Evolutionary conservation across 2,797 vertebrate species (phyloP), one percentile per base, ranked within the genome.

Genomic region (Petrocephalus sullivani): DNA sequence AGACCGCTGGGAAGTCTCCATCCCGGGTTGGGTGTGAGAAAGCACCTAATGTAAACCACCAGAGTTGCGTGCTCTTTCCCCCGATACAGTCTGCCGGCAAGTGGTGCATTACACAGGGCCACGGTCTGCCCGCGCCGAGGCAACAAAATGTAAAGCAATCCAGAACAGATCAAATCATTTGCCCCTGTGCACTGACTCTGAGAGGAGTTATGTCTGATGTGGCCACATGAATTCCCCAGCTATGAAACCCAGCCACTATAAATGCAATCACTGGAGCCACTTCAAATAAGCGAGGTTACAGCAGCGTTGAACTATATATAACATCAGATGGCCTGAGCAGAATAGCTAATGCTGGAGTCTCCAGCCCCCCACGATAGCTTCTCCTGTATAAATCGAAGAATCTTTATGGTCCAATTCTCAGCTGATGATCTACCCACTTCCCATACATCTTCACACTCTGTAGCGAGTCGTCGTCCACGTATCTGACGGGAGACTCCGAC

Each of bases 221-320:
- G 67, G 87, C 86, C 86, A 64, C 87, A 85, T 87, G 87, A 64
- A 89, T 53, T 85, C 88, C 88, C 86, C 51, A 85, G 88, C 89
- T 88, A 90, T 91, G 89, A 90, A 89, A 83, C 88, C 90, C 56
- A 87, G 82, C 87, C 88, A 90, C 78, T 67, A 87, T 88, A 88
- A 92, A 90, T 88, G 90, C 89, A 92, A 92, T 91, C 89, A 91
- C 87, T 89, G 87, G 82, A 91, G 89, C 91, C 84, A 88, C 89
- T 88, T 91, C 88, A 91, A 90, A 88, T 89, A 89, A 89, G 87
- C 88, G 89, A 92, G 92, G 92, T 91, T 91, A 92, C 89, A 89
- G 90, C 86, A 49, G 53, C 67, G 61, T 88, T 91, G 92, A 91
- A 91, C 91, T 90, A 90, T 91, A 88, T 91, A 87, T 90, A 91